Conservation (phyloP, 2,113 vertebrate genomes). For the Motacilla alba region DNA sequence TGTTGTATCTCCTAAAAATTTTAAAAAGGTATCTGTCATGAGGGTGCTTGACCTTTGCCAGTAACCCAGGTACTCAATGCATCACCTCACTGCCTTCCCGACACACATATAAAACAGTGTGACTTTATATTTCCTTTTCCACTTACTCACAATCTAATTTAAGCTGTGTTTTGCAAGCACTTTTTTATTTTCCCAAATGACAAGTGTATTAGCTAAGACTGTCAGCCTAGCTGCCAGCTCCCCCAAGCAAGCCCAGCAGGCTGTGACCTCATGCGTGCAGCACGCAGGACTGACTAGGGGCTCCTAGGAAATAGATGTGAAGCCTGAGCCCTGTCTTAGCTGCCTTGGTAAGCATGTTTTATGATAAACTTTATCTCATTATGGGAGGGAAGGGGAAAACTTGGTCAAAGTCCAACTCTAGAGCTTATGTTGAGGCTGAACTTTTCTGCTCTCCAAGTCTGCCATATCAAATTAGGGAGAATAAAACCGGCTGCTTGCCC, state of each 20-base stretch:
- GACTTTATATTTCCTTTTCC: slow-evolving; percentile 66
- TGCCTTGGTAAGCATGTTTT: slow-evolving; percentile 42
- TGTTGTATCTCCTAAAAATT: not conserved
- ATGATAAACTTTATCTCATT: slow-evolving; percentile 69
- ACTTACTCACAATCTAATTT: slow-evolving; percentile 58
- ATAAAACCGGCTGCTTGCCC: slow-evolving; percentile 71
- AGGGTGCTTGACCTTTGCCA: not conserved
- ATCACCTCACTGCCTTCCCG: not conserved
- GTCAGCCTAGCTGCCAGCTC: slow-evolving; percentile 41
- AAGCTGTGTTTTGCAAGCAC: slow-evolving; percentile 61
- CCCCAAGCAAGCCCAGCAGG: slow-evolving; percentile 40
- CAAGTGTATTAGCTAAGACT: slow-evolving; percentile 69
- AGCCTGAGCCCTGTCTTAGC: slow-evolving; percentile 44
- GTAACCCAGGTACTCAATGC: not conserved
- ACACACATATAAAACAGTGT: slow-evolving; percentile 15
- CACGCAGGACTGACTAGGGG: not conserved
- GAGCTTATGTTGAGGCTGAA: slow-evolving; percentile 68
- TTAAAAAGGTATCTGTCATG: not conserved
- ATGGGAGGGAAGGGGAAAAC: slow-evolving; percentile 23
- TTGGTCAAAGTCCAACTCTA: slow-evolving; percentile 64
- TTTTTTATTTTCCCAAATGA: slow-evolving; percentile 57
- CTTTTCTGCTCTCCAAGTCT: slow-evolving; percentile 65
- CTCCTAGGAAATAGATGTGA: slow-evolving; percentile 58
- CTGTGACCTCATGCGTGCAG: slow-evolving; percentile 64
- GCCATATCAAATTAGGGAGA: slow-evolving; percentile 76